phyloP scores from a whole-genome alignment of 1,140 invertebrate species.

The Doryteuthis pealeii region DNA sequence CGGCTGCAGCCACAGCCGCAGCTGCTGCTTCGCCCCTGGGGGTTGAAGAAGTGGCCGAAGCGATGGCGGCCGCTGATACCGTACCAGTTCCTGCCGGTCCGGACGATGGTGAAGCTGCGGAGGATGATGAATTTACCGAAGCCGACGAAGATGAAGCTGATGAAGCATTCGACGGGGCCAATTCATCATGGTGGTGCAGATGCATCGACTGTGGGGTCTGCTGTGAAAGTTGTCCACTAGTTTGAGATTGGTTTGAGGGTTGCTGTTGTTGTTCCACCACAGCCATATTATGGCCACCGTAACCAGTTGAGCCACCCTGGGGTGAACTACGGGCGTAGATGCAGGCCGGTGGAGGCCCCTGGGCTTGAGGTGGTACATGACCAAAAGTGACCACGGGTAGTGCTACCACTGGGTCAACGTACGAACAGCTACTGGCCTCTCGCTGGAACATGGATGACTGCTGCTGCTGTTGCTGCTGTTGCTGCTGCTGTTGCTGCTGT shows the following conservation, averaged over 20 bases:
- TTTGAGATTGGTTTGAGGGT: too few species aligned
- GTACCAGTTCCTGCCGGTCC: neutral
- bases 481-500: neutral
- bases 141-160: neutral
- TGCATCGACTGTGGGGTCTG: neutral
- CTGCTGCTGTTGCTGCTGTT: neutral
- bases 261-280: constrained; percentile 46
- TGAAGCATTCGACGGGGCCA: neutral
- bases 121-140: neutral
- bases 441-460: neutral
- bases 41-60: neutral
- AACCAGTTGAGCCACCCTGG: constrained; percentile 23
- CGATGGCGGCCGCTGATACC: neutral
- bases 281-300: constrained; percentile 52
- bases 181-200: neutral
- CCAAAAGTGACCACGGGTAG: neutral
- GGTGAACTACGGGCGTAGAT: constrained; percentile 29
- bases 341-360: constrained; percentile 25
- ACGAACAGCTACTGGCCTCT: neutral
- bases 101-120: neutral
- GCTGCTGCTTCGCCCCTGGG: neutral
- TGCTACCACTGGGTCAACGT: neutral
- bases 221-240: neutral
- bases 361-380: neutral
- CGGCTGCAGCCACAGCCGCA: neutral